These are phyloP conservation scores for Orchesellides sinensis DNA, from an alignment of 2,888 invertebrate genomes.

Conservation along the genomic window DNA sequence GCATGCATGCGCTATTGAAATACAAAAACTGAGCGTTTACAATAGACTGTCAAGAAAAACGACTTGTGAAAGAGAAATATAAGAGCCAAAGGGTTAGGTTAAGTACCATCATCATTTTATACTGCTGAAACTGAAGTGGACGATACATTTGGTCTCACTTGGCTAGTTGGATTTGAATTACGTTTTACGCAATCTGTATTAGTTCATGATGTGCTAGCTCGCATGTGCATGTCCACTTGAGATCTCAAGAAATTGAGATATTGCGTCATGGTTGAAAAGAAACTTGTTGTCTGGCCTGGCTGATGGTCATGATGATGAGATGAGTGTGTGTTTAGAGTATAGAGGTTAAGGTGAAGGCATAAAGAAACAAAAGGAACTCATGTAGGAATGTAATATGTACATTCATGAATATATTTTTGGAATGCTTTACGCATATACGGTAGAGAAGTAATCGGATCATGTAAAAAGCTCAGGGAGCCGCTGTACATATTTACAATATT, in stretches of 20 bases:
- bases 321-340: not conserved
- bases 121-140: not conserved
- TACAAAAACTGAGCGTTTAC: not conserved
- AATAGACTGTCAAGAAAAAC: slow-evolving; percentile 5
- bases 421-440: too few species aligned
- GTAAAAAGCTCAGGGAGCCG: too few species aligned
- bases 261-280: slow-evolving; percentile 42
- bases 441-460: too few species aligned
- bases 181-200: not conserved
- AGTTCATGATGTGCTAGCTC: slow-evolving; percentile 13
- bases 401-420: too few species aligned
- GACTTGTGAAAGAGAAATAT: not conserved
- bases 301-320: not conserved
- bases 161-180: not conserved
- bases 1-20: not conserved
- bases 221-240: slow-evolving; percentile 7
- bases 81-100: slow-evolving; percentile 28
- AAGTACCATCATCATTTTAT: slow-evolving; percentile 18
- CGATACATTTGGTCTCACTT: not conserved
- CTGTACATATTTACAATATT: slow-evolving; percentile 12
- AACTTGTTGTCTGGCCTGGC: slow-evolving; percentile 2
- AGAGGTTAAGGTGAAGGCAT: slow-evolving; percentile 23
- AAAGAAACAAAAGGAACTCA: not conserved
- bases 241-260: slow-evolving; percentile 32
- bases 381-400: too few species aligned